Evolutionary conservation across 2,797 vertebrate species (phyloP), one percentile per base, ranked within the genome.

Genomic region (Lerista edwardsae): DNA sequence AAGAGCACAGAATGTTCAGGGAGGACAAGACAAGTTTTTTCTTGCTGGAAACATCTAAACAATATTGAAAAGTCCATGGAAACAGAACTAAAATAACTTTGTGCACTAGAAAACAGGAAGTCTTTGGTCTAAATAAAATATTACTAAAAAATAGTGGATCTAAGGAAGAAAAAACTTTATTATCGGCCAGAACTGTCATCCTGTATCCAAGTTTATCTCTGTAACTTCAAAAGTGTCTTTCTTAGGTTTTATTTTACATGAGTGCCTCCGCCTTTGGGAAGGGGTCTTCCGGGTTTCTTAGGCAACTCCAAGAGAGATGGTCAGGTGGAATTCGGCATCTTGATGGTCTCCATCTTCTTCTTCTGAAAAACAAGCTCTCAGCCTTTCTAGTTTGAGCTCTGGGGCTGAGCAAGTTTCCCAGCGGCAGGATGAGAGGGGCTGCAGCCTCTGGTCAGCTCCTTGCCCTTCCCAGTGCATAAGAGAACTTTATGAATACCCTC

Each of bases 21-120:
- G 87, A 91, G 77, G 81, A 91, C 80, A 90, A 90, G 87, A 93
- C 91, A 88, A 86, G 78, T 92, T 91, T 92, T 87, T 91, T 92
- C 94, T 93, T 93, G 94, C 90, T 84, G 86, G 90, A 91, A 88
- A 75, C 69, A 90, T 92, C 75, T 9, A 83, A 82, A 86, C 86
- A 87, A 90, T 14, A 41, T 85, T 86, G 78, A 29, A 93, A 82
- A 83, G n/a, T 89, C 86, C 87, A 79, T 87, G 90, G 87, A 92
- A 93, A 94, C 87, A 91, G 27, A 75, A 72, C 69, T n/a, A 68
- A 79, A 88, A 57, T 87, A 88, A 41, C 29, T 61, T 34, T 89
- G 82, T 84, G 73, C 25, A 29, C 62, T 65, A 36, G 47, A 65
- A 75, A 65, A 82, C 71, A 74, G 59, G 80, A 82, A 82, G 71